Evolutionary conservation across 2,797 vertebrate species (phyloP), one percentile per base, ranked within the genome.

Genomic region (Eulemur albifrons): DNA sequence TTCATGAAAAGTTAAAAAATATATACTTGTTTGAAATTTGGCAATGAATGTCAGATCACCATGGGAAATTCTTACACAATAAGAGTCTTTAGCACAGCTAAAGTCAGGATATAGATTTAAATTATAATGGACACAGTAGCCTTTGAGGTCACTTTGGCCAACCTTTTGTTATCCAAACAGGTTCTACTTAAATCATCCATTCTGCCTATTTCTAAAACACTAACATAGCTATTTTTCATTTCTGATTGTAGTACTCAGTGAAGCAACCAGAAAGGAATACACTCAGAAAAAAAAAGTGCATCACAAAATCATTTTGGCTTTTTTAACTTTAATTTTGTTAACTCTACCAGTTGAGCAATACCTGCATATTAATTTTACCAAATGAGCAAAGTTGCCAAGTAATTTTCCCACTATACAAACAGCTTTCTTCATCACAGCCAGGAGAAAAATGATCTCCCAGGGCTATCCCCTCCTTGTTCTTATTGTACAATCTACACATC

Each of bases 291-390:
- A 52, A 35, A 72, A 48, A 40, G 72, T 11, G 30, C 57, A 88
- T 35, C 30, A 70, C 61, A 59, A 93, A 93, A 57, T 83, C 12
- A 61, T 72, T 50, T 65, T 9, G 25, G 10, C 8, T 67, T 57
- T 87, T 32, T 32, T 15, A 27, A 82, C 38, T 65, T 52, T 82
- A 67, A 54, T 77, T 85, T 95, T 72, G 10, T 32, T 65, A 92
- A 88, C 38, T 79, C 35, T 80, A 72, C 13, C 32, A 48, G 67
- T 3, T 57, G 76, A 94, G 77, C 59, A 30, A 67, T 30, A 86
- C 30, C 21, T 73, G 61, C 21, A 84, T 93, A 93, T 84, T 83
- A 96, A 82, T 57, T 95, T 82, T 89, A 91, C 48, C 15, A 88
- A 85, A 40, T 9, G 27, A 70, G 5, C 12, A 72, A 65, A 40